Base-by-base conservation (phyloP, 2,113 vertebrate genomes). In the Gorsachius goisagi region DNA sequence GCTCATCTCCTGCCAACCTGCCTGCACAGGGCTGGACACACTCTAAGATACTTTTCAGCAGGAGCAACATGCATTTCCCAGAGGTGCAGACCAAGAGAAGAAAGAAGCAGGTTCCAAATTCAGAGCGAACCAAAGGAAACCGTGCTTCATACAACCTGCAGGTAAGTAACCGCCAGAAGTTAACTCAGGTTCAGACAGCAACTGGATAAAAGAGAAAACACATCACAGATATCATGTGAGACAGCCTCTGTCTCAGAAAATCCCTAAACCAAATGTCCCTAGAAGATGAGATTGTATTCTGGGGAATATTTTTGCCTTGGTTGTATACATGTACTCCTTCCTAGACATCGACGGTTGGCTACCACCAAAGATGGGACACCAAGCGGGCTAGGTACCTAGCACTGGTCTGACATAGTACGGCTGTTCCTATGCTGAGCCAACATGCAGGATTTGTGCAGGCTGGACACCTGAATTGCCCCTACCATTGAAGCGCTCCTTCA, bases 1-100 rank as follows among this genome's bases (percentile, higher is more conserved):
- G 62, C 39, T 79, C 52, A 44, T 63, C 41, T 90, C 66, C 68
- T 74, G 76, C 83, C 80, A 94, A 55, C 32, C 53, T 89, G 85
- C 10, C 20, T 69, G n/a, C 59, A 44, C 22, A 85, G 69, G 33
- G 20, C 72, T 69, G 69, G 60, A 95, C 52, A 82, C 64, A 84
- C 80, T 82, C 39, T 27, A 33, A 75, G 66, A 67, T 35, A 45
- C 11, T 62, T 78, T 72, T 66, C 71, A 93, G 22, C 28, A 63
- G 10, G 12, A 83, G 6, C 14, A 78, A 7, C 23, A 41, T 8
- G 2, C 26, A 16, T 35, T 76, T 56, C 52, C 35, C 35, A 44
- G 44, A 94, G 53, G 27, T 44, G 24, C 16, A 79, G 71, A 28
- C 27, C 39, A 52, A 64, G 39, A 74, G n/a, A 74, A 4, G 17